Conservation (phyloP, 2,797 vertebrate genomes). For the Tolypeutes matacus region DNA sequence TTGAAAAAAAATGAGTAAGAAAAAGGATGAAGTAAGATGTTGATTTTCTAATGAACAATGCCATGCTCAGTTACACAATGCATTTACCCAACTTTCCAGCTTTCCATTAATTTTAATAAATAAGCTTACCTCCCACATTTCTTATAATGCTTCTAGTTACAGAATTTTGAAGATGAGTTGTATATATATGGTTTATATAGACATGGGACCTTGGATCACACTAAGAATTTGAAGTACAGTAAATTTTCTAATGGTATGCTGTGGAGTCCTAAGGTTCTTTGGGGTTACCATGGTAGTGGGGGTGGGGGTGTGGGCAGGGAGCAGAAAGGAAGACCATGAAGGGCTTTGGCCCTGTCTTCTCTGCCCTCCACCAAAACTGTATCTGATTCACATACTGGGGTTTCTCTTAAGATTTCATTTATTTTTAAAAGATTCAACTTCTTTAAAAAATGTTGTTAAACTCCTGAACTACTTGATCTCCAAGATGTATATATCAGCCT, state of each 20-base stretch:
- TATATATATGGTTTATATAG: not conserved
- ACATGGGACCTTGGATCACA: not conserved
- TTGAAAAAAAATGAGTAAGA: slow-evolving; percentile 75
- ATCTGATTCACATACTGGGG: not conserved
- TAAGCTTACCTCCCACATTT: slow-evolving; percentile 63
- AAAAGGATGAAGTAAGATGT: slow-evolving; percentile 46
- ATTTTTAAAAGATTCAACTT: not conserved
- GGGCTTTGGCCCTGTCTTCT: not conserved
- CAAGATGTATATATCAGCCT: slow-evolving; percentile 10
- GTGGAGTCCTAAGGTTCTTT: not conserved
- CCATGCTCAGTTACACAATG: not conserved
- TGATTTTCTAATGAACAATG: slow-evolving; percentile 60
- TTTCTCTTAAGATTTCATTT: slow-evolving; percentile 10
- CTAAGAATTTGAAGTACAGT: not conserved
- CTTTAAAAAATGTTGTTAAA: slow-evolving; percentile 46
- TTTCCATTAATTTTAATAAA: slow-evolving; percentile 69
- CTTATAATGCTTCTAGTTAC: slow-evolving; percentile 55
- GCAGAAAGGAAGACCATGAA: not conserved
- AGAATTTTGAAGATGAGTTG: not conserved
- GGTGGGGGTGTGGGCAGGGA: fast-evolving
- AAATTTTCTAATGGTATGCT: not conserved
- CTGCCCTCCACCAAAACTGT: not conserved
- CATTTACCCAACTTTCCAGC: not conserved
- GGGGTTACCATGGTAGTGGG: not conserved
- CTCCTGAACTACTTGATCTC: not conserved